Evolutionary conservation across 2,888 invertebrate genomes (phyloP).

Genomic region (Galeopsomyia nigrocyanea): DNA sequence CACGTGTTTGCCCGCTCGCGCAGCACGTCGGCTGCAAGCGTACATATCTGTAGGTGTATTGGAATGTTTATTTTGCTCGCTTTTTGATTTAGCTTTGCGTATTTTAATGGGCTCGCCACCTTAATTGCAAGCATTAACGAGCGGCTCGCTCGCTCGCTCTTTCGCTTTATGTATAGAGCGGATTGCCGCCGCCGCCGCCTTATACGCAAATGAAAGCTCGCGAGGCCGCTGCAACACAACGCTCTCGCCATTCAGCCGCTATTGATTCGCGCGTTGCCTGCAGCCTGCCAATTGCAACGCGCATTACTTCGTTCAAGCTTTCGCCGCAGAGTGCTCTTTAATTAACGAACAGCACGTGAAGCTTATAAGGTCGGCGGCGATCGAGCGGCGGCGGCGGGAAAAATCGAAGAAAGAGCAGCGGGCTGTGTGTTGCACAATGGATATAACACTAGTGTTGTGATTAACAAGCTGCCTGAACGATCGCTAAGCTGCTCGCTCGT

Average conservation of each 20-base stretch:
- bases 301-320: neutral
- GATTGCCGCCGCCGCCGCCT: conserved; percentile 51
- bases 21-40: no score
- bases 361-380: no score
- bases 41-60: conserved; percentile 34
- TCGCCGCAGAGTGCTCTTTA: neutral
- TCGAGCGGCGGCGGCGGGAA: no score
- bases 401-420: no score
- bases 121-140: conserved; percentile 59
- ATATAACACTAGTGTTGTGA: no score
- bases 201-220: conserved; percentile 54
- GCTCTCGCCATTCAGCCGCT: conserved; percentile 23
- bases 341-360: conserved; percentile 18
- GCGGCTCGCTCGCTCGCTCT: conserved; percentile 49
- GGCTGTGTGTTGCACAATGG: no score
- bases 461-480: conserved; percentile 53
- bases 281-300: conserved; percentile 23
- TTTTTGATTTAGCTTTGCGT: conserved; percentile 46
- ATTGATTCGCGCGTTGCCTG: conserved; percentile 39
- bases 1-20: conserved; percentile 4
- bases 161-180: conserved; percentile 35
- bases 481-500: conserved; percentile 56
- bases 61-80: conserved; percentile 45
- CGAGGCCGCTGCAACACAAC: conserved; percentile 23
- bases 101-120: conserved; percentile 47